Percentiles rank a stretch among this genome's conserved stretches.
phyloP scores from a whole-genome alignment of 2,113 vertebrate genomes.

The Salvelinus sp. region DNA sequence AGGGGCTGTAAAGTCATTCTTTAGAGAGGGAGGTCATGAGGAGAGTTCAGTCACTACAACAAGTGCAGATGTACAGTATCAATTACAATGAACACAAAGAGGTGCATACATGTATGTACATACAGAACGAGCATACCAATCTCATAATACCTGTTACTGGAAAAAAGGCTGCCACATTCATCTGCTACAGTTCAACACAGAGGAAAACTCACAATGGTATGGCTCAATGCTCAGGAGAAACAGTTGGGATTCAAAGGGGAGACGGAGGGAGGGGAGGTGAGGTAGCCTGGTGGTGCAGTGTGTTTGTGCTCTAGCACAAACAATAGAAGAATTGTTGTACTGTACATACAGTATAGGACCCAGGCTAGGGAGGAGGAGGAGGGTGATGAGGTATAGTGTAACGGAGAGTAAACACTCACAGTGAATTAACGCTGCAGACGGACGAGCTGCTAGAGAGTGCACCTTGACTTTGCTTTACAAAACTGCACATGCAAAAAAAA shows the following conservation, averaged over 20 bases:
- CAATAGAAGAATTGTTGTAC: background rate
- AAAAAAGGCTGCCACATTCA: conserved; percentile 6
- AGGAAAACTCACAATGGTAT: conserved; percentile 9
- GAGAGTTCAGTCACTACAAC: conserved; percentile 4
- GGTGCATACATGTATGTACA: background rate
- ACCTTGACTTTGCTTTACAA: conserved; percentile 95
- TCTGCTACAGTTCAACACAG: conserved; percentile 16
- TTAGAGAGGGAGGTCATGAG: background rate
- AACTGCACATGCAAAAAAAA: conserved; percentile 94
- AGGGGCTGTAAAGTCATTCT: background rate
- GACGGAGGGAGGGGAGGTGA: background rate
- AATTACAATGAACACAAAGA: background rate
- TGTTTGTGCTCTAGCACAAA: background rate
- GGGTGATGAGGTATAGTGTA: conserved; percentile 58
- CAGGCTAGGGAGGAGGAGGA: conserved; percentile 25
- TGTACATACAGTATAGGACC: conserved; percentile 1
- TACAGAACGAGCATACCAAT: background rate
- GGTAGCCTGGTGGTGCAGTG: too few species aligned
- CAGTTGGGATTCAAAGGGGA: background rate
- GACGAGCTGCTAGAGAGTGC: conserved; percentile 92
- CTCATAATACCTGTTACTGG: background rate
- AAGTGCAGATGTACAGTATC: conserved; percentile 1
- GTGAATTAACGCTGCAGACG: conserved; percentile 95
- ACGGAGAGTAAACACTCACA: conserved; percentile 90
- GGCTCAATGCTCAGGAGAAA: background rate